Evolutionary conservation across 2,113 vertebrate genomes (phyloP).

Genomic region (Microtus richardsoni): DNA sequence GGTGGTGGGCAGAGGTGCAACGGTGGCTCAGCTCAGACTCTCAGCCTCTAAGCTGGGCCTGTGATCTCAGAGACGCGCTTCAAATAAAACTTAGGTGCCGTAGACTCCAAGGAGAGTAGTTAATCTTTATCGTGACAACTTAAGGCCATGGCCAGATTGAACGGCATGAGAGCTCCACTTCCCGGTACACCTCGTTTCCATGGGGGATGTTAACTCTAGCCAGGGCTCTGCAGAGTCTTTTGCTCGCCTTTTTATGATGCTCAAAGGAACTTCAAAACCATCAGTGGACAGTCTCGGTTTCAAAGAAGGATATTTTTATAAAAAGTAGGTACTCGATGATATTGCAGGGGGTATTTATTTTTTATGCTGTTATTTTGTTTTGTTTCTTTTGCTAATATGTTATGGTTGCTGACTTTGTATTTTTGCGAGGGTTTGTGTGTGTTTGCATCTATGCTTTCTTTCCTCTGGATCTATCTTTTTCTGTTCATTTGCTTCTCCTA

Average conservation of each 20-base stretch:
- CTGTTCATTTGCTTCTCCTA: too few species aligned
- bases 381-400: not conserved
- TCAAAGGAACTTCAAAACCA: conserved; percentile 25
- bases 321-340: not conserved
- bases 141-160: conserved; percentile 73
- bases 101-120: conserved; percentile 73
- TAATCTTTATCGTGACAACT: conserved; percentile 69
- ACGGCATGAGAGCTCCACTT: conserved; percentile 48
- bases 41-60: conserved; percentile 75
- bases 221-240: not conserved
- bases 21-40: conserved; percentile 67
- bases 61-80: conserved; percentile 63
- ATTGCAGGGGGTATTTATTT: not conserved
- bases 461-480: not conserved
- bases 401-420: not conserved
- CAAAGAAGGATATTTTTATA: conserved; percentile 17
- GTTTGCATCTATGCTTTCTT: not conserved
- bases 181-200: conserved; percentile 22
- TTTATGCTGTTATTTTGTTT: not conserved
- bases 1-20: conserved; percentile 81
- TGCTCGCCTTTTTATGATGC: not conserved
- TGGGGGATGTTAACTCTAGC: conserved; percentile 46
- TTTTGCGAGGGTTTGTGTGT: not conserved
- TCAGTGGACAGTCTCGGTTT: not conserved
- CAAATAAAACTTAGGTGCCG: conserved; percentile 66